Conservation (phyloP, 2,797 vertebrate species). For the Tolypeutes matacus region DNA sequence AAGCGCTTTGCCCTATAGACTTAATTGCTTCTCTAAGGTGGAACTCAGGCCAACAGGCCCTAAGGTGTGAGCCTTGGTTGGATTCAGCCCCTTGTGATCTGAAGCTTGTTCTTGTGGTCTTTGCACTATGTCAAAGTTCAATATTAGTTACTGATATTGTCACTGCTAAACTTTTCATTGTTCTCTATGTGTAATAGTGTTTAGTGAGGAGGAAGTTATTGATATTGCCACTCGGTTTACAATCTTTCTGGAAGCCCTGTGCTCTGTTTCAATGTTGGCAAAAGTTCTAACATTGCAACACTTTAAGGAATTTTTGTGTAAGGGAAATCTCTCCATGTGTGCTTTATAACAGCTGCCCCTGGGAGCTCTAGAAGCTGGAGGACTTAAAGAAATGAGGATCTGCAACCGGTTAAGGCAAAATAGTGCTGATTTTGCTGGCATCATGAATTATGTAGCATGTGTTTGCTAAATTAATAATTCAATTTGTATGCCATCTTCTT, state of each 20-base stretch:
- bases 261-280: constrained; percentile 18
- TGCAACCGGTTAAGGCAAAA: not conserved
- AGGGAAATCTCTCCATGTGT: not conserved
- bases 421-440: not conserved
- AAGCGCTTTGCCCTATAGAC: not conserved
- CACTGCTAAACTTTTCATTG: not conserved
- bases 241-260: not conserved
- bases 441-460: not conserved
- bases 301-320: constrained; percentile 24
- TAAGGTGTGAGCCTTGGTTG: not conserved
- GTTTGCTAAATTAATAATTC: not conserved
- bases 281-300: not conserved
- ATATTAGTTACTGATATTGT: not conserved
- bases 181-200: not conserved
- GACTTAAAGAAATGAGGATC: not conserved
- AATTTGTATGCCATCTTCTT: not conserved
- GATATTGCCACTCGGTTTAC: too few species aligned
- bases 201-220: not conserved
- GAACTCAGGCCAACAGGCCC: not conserved
- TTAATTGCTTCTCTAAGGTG: not conserved
- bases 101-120: too few species aligned
- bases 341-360: not conserved
- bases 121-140: accelerated
- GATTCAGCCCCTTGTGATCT: not conserved
- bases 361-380: not conserved